Conservation (phyloP, 2,113 vertebrate species). For the Ciconia maguari region DNA sequence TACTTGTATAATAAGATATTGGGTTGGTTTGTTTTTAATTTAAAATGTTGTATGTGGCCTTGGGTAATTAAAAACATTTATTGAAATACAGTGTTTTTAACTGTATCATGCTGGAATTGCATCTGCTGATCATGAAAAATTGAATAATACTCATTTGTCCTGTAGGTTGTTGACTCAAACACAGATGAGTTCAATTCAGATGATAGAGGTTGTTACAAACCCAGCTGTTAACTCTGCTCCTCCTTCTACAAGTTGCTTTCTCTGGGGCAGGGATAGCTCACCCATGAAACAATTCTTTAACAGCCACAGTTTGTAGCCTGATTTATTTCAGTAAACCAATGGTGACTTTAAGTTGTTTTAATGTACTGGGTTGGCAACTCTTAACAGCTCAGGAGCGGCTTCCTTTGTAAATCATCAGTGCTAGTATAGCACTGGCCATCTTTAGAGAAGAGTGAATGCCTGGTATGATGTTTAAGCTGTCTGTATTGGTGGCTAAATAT, state of each 20-base stretch:
- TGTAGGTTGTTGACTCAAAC: background rate
- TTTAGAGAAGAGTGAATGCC: background rate
- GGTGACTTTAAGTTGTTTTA: background rate
- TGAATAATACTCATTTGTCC: constrained; percentile 12
- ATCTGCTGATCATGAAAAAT: background rate
- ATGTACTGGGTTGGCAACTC: background rate
- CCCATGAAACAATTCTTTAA: background rate
- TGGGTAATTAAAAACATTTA: background rate
- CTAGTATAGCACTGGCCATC: background rate
- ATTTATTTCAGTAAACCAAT: background rate
- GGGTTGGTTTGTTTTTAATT: background rate
- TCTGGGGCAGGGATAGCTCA: background rate
- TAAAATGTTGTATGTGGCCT: background rate
- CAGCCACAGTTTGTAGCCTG: background rate
- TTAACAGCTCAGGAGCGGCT: background rate
- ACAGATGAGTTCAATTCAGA: constrained; percentile 7
- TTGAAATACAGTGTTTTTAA: background rate
- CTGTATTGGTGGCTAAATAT: background rate
- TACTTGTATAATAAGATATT: background rate
- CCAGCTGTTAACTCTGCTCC: background rate
- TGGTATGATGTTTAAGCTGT: background rate
- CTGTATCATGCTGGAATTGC: background rate
- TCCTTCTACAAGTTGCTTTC: background rate
- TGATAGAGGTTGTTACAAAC: background rate
- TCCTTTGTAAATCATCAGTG: background rate